Evolutionary conservation across 1,140 invertebrate species (phyloP).

Genomic region (Brachystomella parvula): DNA sequence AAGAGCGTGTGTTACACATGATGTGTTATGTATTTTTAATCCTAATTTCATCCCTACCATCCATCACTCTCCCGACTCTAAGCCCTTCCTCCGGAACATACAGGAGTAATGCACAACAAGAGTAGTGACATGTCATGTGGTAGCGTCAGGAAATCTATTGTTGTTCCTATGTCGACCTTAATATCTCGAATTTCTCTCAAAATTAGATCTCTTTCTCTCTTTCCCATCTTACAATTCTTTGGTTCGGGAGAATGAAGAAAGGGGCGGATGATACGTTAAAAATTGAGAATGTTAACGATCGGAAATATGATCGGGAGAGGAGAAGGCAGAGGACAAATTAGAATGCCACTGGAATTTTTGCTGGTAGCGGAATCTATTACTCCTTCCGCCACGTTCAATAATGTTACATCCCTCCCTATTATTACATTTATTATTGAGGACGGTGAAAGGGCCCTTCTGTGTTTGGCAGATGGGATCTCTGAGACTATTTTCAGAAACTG

Average conservation of each 20-base stretch:
- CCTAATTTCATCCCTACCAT: neutral
- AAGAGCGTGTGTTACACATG: no score
- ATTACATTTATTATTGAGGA: neutral
- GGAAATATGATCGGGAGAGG: neutral
- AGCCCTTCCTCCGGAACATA: neutral
- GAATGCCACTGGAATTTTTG: neutral
- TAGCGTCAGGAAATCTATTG: neutral
- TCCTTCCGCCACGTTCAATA: neutral
- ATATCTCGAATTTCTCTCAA: neutral
- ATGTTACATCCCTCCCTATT: neutral
- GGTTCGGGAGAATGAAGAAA: neutral
- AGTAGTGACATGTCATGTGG: neutral
- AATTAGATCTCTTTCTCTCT: neutral
- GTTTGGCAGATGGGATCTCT: neutral
- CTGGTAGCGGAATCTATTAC: neutral
- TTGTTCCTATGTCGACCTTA: neutral
- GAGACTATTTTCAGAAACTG: neutral
- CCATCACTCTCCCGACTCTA: neutral
- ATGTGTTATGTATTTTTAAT: neutral
- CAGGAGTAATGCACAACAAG: neutral
- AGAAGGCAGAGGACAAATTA: neutral
- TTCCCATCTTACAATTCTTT: neutral
- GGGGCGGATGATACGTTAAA: no score
- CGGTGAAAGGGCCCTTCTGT: neutral
- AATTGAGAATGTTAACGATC: neutral